A percentile compares a stretch with the other conserved stretches of the same genome.
Conservation (phyloP, 2,113 vertebrate species). For the Hippocampus abdominalis region DNA sequence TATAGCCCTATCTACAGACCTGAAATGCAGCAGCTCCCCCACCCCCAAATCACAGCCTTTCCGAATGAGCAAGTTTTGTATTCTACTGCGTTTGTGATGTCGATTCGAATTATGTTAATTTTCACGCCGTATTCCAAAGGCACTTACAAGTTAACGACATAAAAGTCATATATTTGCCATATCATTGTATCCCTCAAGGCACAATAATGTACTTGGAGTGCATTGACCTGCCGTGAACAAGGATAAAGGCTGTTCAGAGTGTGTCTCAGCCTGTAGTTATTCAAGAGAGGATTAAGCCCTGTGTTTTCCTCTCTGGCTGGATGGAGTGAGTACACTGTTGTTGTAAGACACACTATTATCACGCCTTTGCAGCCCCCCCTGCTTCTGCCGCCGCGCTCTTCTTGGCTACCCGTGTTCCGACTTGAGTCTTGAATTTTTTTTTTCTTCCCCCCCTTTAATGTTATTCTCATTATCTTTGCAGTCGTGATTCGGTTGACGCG, state of each 20-base stretch:
- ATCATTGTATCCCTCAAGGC: not conserved
- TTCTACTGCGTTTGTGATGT: too few relatives aligned
- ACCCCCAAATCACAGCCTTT: too few relatives aligned
- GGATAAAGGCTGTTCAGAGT: constrained; percentile 21
- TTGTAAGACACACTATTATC: constrained; percentile 46
- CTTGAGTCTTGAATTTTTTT: constrained; percentile 19
- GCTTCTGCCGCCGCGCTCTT: constrained; percentile 27
- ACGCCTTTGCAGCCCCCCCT: constrained; percentile 25
- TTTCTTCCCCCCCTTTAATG: constrained; percentile 4
- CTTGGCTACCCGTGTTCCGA: constrained; percentile 36
- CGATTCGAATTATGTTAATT: too few relatives aligned
- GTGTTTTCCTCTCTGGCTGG: constrained; percentile 36
- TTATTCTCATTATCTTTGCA: constrained; percentile 43
- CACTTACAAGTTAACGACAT: not conserved
- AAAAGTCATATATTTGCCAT: not conserved
- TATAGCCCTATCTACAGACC: too few relatives aligned
- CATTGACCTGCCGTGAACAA: constrained; percentile 22
- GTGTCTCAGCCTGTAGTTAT: constrained; percentile 54
- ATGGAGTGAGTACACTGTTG: constrained; percentile 39
- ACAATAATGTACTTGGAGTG: not conserved
- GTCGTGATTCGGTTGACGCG: constrained; percentile 36
- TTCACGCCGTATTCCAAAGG: not conserved
- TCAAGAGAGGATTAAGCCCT: constrained; percentile 62
- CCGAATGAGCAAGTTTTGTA: too few relatives aligned
- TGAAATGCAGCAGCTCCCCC: too few relatives aligned